Evolutionary conservation across 2,888 invertebrate genomes (phyloP), one percentile per base, ranked within the genome.

Genomic region (Thumatha senex): DNA sequence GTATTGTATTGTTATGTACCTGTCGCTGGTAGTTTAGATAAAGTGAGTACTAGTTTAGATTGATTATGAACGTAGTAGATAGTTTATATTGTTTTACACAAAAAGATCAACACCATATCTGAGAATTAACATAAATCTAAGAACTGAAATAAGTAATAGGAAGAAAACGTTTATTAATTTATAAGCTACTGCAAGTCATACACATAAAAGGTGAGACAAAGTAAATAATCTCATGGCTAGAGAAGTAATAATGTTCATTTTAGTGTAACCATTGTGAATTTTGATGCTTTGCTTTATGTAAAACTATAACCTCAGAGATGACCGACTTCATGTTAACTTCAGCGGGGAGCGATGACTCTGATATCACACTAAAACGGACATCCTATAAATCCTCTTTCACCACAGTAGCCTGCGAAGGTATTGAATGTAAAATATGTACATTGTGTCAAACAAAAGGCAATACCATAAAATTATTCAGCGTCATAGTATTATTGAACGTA

Each of bases 391-490:
- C 67, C 71, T 67, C 63, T 56, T 60, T 54, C 49, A 62, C 59
- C 61, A 54, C 51, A 64, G 56, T 57, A 61, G 48, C 48, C 67
- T 54, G 54, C 58, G 55, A 64, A 60, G 48, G 49, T 49, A 51
- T 69, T 69, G 51, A 61, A 56, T 65, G 63, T 70, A 70, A 69
- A 67, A 62, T 69, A 74, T 75, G 72, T 78, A 77, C 76, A 76
- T 63, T 71, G 77, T 74, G 78, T 82, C 76, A 78, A 80, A 72
- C 70, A 79, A 84, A 83, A 84, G 84, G 87, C 85, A 84, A 80
- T 80, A 78, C 78, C 78, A 75, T 82, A 80, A 72, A 76, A 80
- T 76, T 80, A 82, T 79, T 82, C 77, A 78, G 81, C 75, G 73
- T 75, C 70, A 64, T 67, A 69, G 70, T 51, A 68, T 55, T 67